Evolutionary conservation across 2,888 invertebrate genomes (phyloP).

Genomic region (Agriopis aurantiaria): DNA sequence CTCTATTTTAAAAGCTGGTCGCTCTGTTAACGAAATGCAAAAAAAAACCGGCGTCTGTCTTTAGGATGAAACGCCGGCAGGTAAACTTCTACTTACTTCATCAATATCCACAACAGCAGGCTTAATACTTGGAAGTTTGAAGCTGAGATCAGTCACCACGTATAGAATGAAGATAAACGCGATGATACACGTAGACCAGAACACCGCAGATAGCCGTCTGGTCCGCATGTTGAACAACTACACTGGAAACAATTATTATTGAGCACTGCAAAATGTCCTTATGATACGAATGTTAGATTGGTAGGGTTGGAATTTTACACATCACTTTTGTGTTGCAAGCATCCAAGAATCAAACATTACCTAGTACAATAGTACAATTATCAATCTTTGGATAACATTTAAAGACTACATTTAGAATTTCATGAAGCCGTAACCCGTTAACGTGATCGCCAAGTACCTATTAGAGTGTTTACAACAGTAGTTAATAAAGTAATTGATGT

Average conservation of each 20-base stretch:
- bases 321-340: background rate
- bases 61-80: background rate
- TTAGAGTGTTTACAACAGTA: no score
- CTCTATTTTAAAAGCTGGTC: no score
- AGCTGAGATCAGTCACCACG: conserved; percentile 88
- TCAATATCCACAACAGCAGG: conserved; percentile 85
- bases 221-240: conserved; percentile 78
- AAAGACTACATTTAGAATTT: no score
- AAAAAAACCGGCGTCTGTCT: no score
- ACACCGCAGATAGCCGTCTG: conserved; percentile 84
- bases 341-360: no score
- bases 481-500: no score
- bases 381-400: no score
- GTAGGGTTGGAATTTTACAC: background rate
- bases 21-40: no score
- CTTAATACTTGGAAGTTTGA: conserved; percentile 85
- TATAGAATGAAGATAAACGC: conserved; percentile 88
- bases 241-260: conserved; percentile 1
- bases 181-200: conserved; percentile 87
- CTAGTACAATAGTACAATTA: no score
- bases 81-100: conserved; percentile 80
- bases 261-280: background rate
- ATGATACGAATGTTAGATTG: background rate
- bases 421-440: no score
- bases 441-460: no score